Conservation (phyloP, 2,113 vertebrate species). For the Psophia crepitans region DNA sequence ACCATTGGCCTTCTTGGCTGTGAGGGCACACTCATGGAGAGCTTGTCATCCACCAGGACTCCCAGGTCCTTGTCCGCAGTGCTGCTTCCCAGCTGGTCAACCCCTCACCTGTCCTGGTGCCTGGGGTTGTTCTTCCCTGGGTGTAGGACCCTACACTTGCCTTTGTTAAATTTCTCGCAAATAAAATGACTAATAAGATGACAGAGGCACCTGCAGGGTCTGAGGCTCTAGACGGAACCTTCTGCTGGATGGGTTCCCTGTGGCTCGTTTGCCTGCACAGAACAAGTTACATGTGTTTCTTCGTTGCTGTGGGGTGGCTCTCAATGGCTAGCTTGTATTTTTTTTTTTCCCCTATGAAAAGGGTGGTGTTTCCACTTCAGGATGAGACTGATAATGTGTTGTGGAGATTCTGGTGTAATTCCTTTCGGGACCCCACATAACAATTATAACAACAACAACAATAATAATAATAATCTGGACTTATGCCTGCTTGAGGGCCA, state of each 20-base stretch:
- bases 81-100: too few relatives aligned
- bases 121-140: too few relatives aligned
- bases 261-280: accelerated
- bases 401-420: not conserved
- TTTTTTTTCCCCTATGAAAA: not conserved
- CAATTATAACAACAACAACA: too few relatives aligned
- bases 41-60: too few relatives aligned
- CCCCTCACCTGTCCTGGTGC: too few relatives aligned
- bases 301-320: not conserved
- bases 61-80: too few relatives aligned
- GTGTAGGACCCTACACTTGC: too few relatives aligned
- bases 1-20: too few relatives aligned
- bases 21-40: too few relatives aligned
- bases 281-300: not conserved
- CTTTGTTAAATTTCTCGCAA: too few relatives aligned
- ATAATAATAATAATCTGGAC: not conserved
- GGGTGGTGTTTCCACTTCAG: not conserved
- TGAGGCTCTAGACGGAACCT: not conserved
- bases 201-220: not conserved
- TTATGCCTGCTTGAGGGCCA: not conserved
- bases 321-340: not conserved
- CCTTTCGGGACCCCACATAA: not conserved
- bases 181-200: not conserved
- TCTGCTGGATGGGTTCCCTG: not conserved
- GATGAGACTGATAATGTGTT: not conserved